Evolutionary conservation across 1,140 invertebrate genomes (phyloP).

Genomic region (Phthorimaea operculella): DNA sequence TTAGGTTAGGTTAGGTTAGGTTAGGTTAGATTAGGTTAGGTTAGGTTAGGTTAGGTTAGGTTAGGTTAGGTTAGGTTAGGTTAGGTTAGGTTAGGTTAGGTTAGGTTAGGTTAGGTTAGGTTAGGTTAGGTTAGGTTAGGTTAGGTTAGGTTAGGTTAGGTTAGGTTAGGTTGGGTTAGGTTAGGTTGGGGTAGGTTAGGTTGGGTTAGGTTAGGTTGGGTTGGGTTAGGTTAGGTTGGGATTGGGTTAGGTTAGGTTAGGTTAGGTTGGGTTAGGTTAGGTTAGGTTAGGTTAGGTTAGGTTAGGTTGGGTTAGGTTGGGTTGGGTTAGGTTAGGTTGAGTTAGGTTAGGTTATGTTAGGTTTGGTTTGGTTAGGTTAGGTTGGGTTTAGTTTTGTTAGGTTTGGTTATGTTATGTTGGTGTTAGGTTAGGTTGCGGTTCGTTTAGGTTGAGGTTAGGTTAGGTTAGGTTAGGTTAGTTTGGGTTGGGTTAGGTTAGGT

Average conservation of each 20-base stretch:
- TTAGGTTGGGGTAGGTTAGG: too few relatives aligned
- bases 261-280: slow-evolving; percentile 19
- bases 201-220: too few relatives aligned
- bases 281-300: slow-evolving; percentile 15
- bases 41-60: slow-evolving; percentile 15
- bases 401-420: slow-evolving; percentile 25
- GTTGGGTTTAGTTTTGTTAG: slow-evolving; percentile 26
- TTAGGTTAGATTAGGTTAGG: slow-evolving; percentile 19
- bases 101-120: slow-evolving; percentile 19
- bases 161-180: slow-evolving; percentile 14
- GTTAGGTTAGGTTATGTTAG: slow-evolving; percentile 27
- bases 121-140: slow-evolving; percentile 19
- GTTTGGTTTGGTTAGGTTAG: slow-evolving; percentile 25
- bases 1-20: too few relatives aligned
- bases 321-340: slow-evolving; percentile 17
- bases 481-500: slow-evolving; percentile 16
- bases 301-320: slow-evolving; percentile 9
- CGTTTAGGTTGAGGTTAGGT: slow-evolving; percentile 20
- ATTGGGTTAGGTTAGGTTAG: slow-evolving; percentile 18
- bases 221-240: too few relatives aligned
- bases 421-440: slow-evolving; percentile 17
- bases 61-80: slow-evolving; percentile 16
- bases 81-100: slow-evolving; percentile 17
- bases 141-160: slow-evolving; percentile 3
- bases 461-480: too few relatives aligned